Evolutionary conservation across 2,888 invertebrate genomes (phyloP).

Genomic region (Hololepta plana): DNA sequence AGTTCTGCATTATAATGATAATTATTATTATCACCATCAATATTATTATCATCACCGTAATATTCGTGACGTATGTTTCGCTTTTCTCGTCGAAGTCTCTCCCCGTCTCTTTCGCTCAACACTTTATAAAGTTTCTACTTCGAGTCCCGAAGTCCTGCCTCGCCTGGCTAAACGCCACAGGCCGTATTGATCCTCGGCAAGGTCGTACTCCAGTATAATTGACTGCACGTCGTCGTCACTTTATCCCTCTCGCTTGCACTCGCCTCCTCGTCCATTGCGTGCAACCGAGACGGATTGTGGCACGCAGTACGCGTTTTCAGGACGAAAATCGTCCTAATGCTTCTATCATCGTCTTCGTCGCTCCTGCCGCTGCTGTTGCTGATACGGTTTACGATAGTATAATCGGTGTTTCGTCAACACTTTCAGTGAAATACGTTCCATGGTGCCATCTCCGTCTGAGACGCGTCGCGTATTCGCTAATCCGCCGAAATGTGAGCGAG

Average conservation of each 20-base stretch:
- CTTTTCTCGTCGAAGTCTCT: too few relatives aligned
- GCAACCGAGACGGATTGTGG: background rate
- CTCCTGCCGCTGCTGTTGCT: too few relatives aligned
- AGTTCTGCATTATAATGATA: too few relatives aligned
- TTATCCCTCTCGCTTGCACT: conserved; percentile 16
- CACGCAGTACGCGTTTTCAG: background rate
- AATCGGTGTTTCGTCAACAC: conserved; percentile 12
- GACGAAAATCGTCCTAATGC: too few relatives aligned
- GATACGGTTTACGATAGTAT: too few relatives aligned
- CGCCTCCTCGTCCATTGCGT: conserved; percentile 1
- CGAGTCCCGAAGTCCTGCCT: conserved; percentile 23
- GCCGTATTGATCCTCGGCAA: conserved; percentile 27
- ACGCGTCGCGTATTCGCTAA: conserved; percentile 1
- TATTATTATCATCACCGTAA: too few relatives aligned
- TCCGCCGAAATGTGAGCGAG: background rate
- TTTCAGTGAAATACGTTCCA: too few relatives aligned
- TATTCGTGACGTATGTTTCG: too few relatives aligned
- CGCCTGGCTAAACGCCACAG: conserved; percentile 25
- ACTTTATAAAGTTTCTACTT: too few relatives aligned
- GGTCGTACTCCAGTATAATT: conserved; percentile 24
- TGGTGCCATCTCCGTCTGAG: conserved; percentile 6
- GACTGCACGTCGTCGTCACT: conserved; percentile 21
- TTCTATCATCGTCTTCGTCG: too few relatives aligned
- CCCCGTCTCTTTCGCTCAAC: too few relatives aligned
- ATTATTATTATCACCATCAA: too few relatives aligned